Evolutionary conservation across 2,797 vertebrate genomes (phyloP), one percentile per base, ranked within the genome.

Genomic region (Limosa lapponica): DNA sequence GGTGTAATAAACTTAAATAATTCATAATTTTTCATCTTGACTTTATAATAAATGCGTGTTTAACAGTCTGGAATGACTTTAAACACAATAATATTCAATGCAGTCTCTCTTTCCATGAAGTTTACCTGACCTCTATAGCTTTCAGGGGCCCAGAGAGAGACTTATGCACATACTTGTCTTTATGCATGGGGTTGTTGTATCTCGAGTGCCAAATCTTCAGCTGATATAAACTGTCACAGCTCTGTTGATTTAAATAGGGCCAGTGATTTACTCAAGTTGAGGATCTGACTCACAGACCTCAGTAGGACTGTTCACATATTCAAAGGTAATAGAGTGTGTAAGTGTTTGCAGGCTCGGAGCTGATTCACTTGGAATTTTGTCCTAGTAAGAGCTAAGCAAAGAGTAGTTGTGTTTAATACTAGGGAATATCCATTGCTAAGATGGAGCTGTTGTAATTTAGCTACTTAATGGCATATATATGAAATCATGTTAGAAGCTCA

Each of bases 1-100:
- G 96, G 93, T 95, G 84, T 94, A 94, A 96, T 94, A 92, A 94
- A 93, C 83, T 90, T 87, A 82, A 95, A 95, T 93, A 82, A 95
- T 96, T 95, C 54, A 48, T 87, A 80, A 72, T 95, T 95, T 92
- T 89, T 95, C 84, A 93, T 87, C 69, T 58, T 91, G 86, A 85
- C 83, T 89, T 82, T 24, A 10, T 85, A 81, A 94, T 65, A 86
- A 92, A 96, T 89, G 49, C 72, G 39, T 89, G 82, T 93, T 96
- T 92, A 96, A 87, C 32, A 0, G 49, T 58, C 69, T 86, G 65
- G 83, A 74, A 89, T 92, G 13, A 69, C 49, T 96, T 95, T 75
- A 89, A 96, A 72, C 74, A 62, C 41, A 85, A 10, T 89, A 89
- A 37, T 13, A 14, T 64, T 92, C 86, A 61, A 61, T 70, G 61